Percentiles rank a stretch among this genome's conserved stretches.
Conservation (phyloP, 1,140 invertebrate genomes). For the Hydropsyche tenuis region DNA sequence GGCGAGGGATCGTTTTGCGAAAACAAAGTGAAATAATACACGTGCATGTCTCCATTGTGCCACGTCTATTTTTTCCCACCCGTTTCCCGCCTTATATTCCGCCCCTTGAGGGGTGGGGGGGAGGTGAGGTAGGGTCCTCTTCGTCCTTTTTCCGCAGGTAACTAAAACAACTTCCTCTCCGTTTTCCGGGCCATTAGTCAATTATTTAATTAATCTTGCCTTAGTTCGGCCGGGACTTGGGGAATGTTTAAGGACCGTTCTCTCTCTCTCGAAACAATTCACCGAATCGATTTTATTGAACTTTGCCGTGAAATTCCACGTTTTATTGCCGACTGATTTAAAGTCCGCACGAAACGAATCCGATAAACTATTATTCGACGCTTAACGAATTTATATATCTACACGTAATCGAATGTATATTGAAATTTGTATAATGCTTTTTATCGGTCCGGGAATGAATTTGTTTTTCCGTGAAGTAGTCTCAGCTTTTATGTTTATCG, state of each 20-base stretch:
- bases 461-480: too few relatives aligned
- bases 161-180: conserved; percentile 49
- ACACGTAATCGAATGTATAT: too few relatives aligned
- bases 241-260: conserved; percentile 33
- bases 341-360: conserved; percentile 23
- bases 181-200: conserved; percentile 50
- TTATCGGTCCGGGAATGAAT: too few relatives aligned
- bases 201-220: conserved; percentile 50
- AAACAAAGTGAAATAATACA: conserved; percentile 31
- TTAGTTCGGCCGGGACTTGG: conserved; percentile 35
- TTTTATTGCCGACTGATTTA: conserved; percentile 31
- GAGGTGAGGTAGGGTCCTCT: neutral
- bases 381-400: neutral
- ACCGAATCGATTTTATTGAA: conserved; percentile 39
- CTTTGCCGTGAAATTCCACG: conserved; percentile 28
- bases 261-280: conserved; percentile 34
- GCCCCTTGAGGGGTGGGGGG: neutral
- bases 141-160: conserved; percentile 43
- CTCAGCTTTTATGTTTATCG: too few relatives aligned
- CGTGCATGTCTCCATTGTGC: conserved; percentile 34
- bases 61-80: neutral
- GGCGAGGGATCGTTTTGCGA: neutral
- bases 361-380: conserved; percentile 4
- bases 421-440: too few relatives aligned
- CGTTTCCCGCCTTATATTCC: neutral